These are phyloP conservation scores for Typhlomys cinereus DNA, from an alignment of 2,113 vertebrate genomes.

Conservation along the genomic window DNA sequence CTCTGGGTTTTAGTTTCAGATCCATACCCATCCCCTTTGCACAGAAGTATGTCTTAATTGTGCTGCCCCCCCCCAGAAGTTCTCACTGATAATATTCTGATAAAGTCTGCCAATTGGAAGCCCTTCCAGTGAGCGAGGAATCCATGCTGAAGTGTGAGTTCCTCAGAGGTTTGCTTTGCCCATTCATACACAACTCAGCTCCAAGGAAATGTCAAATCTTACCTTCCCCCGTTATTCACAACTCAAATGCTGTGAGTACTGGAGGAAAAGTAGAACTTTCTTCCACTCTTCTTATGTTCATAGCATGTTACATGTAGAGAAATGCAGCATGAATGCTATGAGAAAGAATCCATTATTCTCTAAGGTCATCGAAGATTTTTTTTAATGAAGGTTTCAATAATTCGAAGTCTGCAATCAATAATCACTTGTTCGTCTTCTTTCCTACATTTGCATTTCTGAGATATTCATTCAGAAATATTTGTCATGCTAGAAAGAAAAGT, in stretches of 20 bases:
- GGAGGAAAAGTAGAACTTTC: conserved; percentile 76
- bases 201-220: conserved; percentile 81
- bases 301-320: background rate
- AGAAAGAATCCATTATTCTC: background rate
- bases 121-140: conserved; percentile 58
- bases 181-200: conserved; percentile 75
- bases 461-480: conserved; percentile 51
- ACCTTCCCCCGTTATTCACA: conserved; percentile 66
- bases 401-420: conserved; percentile 51
- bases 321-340: conserved; percentile 27
- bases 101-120: conserved; percentile 49
- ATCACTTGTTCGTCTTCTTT: conserved; percentile 13
- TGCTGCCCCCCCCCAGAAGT: conserved; percentile 59
- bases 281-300: conserved; percentile 74
- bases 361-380: background rate
- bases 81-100: conserved; percentile 36
- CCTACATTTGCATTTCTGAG: conserved; percentile 15
- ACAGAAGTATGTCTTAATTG: conserved; percentile 1
- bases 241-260: conserved; percentile 77
- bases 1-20: background rate
- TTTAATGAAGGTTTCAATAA: conserved; percentile 29
- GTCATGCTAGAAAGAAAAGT: conserved; percentile 1
- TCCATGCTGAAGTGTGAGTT: conserved; percentile 44
- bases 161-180: conserved; percentile 73
- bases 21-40: background rate